Evolutionary conservation across 2,888 invertebrate species (phyloP).

Genomic region (Ichneumon xanthorius): DNA sequence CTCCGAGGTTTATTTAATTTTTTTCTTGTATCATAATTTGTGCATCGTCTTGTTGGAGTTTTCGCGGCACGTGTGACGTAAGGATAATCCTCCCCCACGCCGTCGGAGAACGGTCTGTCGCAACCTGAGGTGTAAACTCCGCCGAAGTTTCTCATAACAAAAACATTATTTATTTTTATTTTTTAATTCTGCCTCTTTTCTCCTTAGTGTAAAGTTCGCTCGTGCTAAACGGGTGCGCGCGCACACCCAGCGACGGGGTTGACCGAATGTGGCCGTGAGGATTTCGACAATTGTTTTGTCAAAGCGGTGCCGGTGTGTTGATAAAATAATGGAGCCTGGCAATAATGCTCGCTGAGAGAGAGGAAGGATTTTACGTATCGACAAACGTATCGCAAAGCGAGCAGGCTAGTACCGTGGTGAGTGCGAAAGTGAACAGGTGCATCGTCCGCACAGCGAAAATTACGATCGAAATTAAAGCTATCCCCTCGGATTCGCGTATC

Average conservation of each 20-base stretch:
- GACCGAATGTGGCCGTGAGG: constrained; percentile 1
- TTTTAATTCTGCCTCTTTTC: neutral
- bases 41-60: constrained; percentile 60
- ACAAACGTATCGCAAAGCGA: constrained; percentile 5
- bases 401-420: constrained; percentile 57
- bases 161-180: constrained; percentile 10
- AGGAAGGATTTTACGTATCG: neutral
- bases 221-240: neutral
- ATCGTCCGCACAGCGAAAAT: constrained; percentile 4
- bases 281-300: constrained; percentile 65
- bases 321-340: constrained; percentile 27
- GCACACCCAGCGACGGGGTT: neutral
- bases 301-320: constrained; percentile 36
- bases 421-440: constrained; percentile 60
- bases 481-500: constrained; percentile 1
- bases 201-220: constrained; percentile 10
- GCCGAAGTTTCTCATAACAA: constrained; percentile 20
- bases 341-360: neutral
- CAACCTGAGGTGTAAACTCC: constrained; percentile 38
- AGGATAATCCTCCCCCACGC: constrained; percentile 50
- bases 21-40: constrained; percentile 16
- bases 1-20: constrained; percentile 23
- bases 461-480: neutral
- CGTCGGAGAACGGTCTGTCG: constrained; percentile 40
- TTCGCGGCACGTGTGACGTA: constrained; percentile 62